Percentiles rank a stretch among this genome's conserved stretches.
Conservation (phyloP, 2,113 vertebrate species). For the Aspidoscelis tigris region DNA sequence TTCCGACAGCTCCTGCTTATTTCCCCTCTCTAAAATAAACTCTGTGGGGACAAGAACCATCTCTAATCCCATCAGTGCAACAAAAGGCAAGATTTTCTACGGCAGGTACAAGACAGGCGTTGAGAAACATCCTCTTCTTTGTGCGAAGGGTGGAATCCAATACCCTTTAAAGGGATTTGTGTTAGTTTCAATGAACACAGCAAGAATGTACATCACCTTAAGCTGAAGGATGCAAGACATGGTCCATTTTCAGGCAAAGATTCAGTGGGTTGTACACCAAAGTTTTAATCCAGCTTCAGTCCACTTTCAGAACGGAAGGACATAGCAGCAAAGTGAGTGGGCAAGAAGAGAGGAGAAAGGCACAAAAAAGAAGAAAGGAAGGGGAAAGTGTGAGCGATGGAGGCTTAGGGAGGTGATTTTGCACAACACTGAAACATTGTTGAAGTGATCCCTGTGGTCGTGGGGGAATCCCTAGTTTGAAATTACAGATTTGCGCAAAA, state of each 20-base stretch:
- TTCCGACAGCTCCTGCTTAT: not conserved
- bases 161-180: conserved; percentile 7
- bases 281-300: too few species aligned
- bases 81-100: not conserved
- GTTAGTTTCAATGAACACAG: not conserved
- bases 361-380: too few species aligned
- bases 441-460: too few species aligned
- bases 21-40: not conserved
- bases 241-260: not conserved
- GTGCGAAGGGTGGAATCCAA: not conserved
- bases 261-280: not conserved
- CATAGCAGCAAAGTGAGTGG: too few species aligned
- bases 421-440: too few species aligned
- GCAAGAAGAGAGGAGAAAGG: too few species aligned
- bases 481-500: too few species aligned
- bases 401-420: too few species aligned
- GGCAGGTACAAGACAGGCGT: not conserved
- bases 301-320: too few species aligned
- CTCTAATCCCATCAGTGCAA: not conserved
- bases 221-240: too few species aligned
- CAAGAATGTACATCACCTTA: not conserved
- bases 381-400: too few species aligned
- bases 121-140: not conserved
- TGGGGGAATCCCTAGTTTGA: too few species aligned
- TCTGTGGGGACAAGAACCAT: not conserved